These are phyloP conservation scores for Falco columbarius DNA, from an alignment of 2,797 vertebrate genomes.

Conservation along the genomic window DNA sequence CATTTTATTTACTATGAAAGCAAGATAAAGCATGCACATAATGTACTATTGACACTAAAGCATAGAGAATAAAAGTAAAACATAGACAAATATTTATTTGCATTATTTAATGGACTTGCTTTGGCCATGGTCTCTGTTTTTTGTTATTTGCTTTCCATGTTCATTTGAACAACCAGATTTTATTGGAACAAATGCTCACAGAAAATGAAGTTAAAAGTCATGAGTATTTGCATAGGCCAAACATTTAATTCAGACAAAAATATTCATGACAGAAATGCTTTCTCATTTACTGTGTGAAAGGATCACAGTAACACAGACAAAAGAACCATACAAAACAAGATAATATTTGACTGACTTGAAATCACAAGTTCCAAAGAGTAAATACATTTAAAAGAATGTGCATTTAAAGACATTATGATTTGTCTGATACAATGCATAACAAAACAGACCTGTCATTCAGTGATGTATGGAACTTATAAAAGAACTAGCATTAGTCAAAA, in stretches of 20 bases:
- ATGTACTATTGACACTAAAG: background rate
- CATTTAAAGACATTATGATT: background rate
- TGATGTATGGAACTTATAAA: background rate
- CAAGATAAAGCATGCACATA: background rate
- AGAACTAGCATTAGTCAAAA: background rate
- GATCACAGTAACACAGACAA: background rate
- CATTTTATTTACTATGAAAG: background rate
- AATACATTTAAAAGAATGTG: background rate
- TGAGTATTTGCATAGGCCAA: background rate
- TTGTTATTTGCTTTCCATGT: background rate
- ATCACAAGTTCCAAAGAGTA: background rate
- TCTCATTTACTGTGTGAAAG: background rate
- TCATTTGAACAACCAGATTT: background rate
- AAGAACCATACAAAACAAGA: background rate
- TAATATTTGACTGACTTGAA: background rate
- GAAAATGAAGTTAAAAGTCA: constrained; percentile 15
- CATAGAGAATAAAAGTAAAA: background rate
- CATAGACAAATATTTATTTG: background rate
- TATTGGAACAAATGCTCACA: background rate
- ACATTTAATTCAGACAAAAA: background rate
- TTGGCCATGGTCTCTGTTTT: background rate
- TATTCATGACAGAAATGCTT: background rate
- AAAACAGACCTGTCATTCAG: background rate
- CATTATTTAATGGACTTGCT: background rate
- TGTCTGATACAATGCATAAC: background rate